These are phyloP conservation scores for Eupristina koningsbergeri DNA, from an alignment of 1,140 invertebrate genomes.

Conservation along the genomic window DNA sequence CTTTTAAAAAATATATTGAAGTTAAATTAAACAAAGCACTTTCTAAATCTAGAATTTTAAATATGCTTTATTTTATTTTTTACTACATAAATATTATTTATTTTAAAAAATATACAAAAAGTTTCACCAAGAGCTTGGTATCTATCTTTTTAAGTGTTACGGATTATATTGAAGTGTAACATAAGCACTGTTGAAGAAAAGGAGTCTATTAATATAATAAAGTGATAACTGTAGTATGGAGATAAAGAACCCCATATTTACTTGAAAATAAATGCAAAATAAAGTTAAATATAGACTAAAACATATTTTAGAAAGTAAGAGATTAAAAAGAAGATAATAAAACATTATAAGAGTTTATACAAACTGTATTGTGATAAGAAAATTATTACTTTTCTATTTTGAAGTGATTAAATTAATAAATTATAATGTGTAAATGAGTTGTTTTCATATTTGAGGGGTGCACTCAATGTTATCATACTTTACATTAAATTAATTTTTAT, in stretches of 20 bases:
- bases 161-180: background rate
- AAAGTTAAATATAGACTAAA: background rate
- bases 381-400: background rate
- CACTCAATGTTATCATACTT: background rate
- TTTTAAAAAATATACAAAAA: background rate
- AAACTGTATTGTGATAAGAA: background rate
- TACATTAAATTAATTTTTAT: background rate
- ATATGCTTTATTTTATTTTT: no score
- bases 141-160: background rate
- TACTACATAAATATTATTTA: no score
- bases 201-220: constrained; percentile 2
- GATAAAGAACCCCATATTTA: background rate
- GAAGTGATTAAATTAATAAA: background rate
- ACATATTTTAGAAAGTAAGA: background rate
- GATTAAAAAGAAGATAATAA: background rate
- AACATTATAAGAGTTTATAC: background rate
- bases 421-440: background rate
- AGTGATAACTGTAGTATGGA: background rate
- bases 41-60: no score
- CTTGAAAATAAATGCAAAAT: constrained; percentile 1
- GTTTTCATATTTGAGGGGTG: background rate
- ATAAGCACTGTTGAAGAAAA: background rate
- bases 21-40: no score
- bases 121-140: background rate
- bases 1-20: no score